Evolutionary conservation across 2,888 invertebrate genomes (phyloP).

Genomic region (Acleris literana): DNA sequence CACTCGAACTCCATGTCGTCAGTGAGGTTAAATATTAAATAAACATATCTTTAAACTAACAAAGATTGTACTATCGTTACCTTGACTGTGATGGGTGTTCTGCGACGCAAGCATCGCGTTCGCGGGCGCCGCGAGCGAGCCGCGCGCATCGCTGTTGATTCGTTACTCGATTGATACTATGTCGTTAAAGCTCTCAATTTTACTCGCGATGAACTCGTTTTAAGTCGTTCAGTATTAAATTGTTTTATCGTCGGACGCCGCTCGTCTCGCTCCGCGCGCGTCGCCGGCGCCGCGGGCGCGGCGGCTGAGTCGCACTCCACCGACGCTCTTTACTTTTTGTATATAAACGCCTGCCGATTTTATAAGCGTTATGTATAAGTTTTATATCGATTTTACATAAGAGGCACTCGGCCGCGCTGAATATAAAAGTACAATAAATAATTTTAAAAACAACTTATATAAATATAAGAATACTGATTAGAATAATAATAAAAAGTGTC

Average conservation of each 20-base stretch:
- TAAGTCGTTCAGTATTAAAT: constrained; percentile 27
- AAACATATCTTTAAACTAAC: constrained; percentile 48
- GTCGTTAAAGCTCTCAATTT: constrained; percentile 27
- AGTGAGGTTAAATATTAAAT: constrained; percentile 44
- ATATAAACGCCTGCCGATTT: constrained; percentile 60
- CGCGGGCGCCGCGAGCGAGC: constrained; percentile 13
- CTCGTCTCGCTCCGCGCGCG: constrained; percentile 6
- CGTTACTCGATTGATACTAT: constrained; percentile 27
- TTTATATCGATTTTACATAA: constrained; percentile 78
- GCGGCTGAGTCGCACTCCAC: constrained; percentile 38
- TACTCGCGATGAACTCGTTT: constrained; percentile 30
- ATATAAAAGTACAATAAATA: constrained; percentile 80
- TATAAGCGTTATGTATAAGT: constrained; percentile 70
- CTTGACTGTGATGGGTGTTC: constrained; percentile 41
- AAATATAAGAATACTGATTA: constrained; percentile 77
- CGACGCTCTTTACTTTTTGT: constrained; percentile 47
- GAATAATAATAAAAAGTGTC: constrained; percentile 68
- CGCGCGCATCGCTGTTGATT: constrained; percentile 10
- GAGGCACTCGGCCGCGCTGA: constrained; percentile 70
- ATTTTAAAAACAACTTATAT: constrained; percentile 67
- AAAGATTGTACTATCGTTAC: constrained; percentile 46
- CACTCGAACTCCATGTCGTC: constrained; percentile 39
- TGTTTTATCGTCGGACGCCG: constrained; percentile 16
- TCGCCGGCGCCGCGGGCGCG: constrained; percentile 8
- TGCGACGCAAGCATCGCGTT: constrained; percentile 21